Base-by-base conservation (phyloP, 2,797 vertebrate genomes). In the Sebastes iracundus region DNA sequence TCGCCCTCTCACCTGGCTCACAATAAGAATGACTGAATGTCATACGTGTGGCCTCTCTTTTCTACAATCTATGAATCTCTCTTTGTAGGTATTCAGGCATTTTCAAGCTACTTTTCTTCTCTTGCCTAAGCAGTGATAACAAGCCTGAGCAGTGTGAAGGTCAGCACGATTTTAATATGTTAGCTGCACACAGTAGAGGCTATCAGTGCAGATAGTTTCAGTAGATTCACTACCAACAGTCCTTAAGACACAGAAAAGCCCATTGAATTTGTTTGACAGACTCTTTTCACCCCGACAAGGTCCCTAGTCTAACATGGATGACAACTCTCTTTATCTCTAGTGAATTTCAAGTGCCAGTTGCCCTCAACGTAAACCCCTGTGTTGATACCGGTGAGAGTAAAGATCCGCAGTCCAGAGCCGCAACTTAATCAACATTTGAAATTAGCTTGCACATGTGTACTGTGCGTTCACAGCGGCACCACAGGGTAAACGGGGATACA, bases 401-500 rank as follows among this genome's bases (percentile, higher is more conserved):
- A 89, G 75, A 82, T 66, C 27, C 70, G 73, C 65, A 20, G 82
- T 90, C 85, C 86, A 75, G 25, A 77, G 80, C 77, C 33, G 38
- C 66, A 20, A 80, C 77, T 89, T 80, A 84, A 86, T 86, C 84
- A 77, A 74, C 73, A 74, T 86, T 67, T 72, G 62, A 84, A 86
- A 86, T 77, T 53, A 61, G 58, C 62, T 70, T 12, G 78, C 63
- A 75, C 72, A 77, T 75, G 84, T 81, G 83, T 63, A 30, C 32
- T 10, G 60, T 49, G 72, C 63, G 75, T 83, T 82, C 78, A 53
- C 72, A 68, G 65, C 75, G 85, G 66, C 61, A 84, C 77, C 78
- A 71, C 86, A 72, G 88, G 70, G 81, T 90, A 92, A 90, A 86
- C 72, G n/a, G 80, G 88, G 90, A 90, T 81, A 84, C 89, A 78